Conservation (phyloP, 2,888 invertebrate species). For the Amiota minor region DNA sequence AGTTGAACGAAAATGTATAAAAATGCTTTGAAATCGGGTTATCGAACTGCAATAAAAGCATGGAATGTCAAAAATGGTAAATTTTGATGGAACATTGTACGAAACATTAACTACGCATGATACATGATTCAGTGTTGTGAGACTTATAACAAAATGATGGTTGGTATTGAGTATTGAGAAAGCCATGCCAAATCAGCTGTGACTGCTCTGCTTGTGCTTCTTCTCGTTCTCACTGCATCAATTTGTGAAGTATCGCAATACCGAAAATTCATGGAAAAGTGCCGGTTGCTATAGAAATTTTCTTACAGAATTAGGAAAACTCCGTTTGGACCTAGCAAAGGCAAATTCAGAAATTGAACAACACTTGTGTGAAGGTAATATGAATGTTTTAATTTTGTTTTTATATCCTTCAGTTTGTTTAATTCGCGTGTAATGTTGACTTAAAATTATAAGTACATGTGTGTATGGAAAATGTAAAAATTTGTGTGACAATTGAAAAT, state of each 20-base stretch:
- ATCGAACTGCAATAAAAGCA: conserved; percentile 64
- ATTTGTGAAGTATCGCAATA: neutral
- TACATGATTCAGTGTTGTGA: neutral
- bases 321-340: conserved; percentile 63
- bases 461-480: neutral
- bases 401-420: neutral
- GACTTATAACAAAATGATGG: neutral
- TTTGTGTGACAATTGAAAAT: neutral
- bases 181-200: neutral
- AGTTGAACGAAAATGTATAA: conserved; percentile 57
- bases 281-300: neutral
- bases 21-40: conserved; percentile 62
- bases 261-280: neutral
- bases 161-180: neutral
- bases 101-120: neutral
- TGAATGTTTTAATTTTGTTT: neutral
- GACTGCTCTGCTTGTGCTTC: neutral
- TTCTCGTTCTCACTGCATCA: neutral
- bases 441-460: neutral
- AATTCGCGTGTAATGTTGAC: neutral
- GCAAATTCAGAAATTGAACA: conserved; percentile 67
- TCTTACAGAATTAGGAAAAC: conserved; percentile 64
- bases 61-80: conserved; percentile 69
- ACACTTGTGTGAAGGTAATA: conserved; percentile 69
- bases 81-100: conserved; percentile 22